Evolutionary conservation across 2,888 invertebrate genomes (phyloP), one percentile per base, ranked within the genome.

Genomic region (Torymus auratus): DNA sequence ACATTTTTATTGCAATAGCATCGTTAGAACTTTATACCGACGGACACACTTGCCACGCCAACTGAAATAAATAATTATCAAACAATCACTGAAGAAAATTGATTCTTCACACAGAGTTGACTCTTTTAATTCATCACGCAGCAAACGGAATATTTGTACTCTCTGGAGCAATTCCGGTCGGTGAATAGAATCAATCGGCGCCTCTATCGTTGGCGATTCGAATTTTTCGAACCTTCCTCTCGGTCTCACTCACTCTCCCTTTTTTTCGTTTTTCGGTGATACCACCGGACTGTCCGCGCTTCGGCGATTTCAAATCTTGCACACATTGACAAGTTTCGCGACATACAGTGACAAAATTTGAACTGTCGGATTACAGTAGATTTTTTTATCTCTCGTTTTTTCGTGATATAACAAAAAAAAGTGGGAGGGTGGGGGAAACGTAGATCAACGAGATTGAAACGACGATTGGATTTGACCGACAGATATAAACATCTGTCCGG

Each of bases 151-250:
- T 62, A 62, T 62, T 62, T 62, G 62, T 41, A 12, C 14, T 12
- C 14, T 12, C n/a, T 1, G 5, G 28, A 28, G 52, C 41, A 65
- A 20, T 74, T 74, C 64, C 65, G 73, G 64, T 74, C 67, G 52
- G 17, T 15, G 67, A 67, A 28, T 60, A 58, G 41, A 50, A 67
- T 67, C 65, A 20, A 56, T 74, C 65, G 58, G 15, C 50, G 20
- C 28, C 11, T 72, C 55, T 58, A 20, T 64, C 55, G 14, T 64
- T 64, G 13, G 1, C 52, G 11, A 61, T 61, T 52, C 61, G 41
- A 50, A 58, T 72, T 72, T 61, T n/a, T 53, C 20, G 20, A 20
- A 20, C 20, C 3, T n/a, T 17, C 41, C 28, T 15, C 28, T 20
- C 2, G n/a, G 2, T 14, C 5, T 14, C 60, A 7, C 7, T 28